Conservation (phyloP, 2,888 invertebrate species). For the Aspidapion aeneum region DNA sequence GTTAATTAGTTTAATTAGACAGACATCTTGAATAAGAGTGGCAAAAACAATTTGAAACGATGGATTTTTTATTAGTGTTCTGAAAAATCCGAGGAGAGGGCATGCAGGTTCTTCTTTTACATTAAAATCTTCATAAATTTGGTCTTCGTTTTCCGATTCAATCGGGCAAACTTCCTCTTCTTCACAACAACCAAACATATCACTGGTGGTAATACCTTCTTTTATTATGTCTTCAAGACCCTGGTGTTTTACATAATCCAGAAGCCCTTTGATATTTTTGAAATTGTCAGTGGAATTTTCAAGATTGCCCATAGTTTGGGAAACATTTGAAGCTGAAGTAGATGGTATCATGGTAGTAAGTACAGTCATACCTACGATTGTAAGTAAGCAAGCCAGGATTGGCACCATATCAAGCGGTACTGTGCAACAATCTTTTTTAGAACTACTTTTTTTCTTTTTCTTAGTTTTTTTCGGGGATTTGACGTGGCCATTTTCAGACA, state of each 20-base stretch:
- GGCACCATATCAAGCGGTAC: slow-evolving; percentile 33
- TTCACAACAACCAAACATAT: too few relatives aligned
- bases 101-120: slow-evolving; percentile 15
- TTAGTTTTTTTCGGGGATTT: not conserved
- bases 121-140: slow-evolving; percentile 7
- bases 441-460: slow-evolving; percentile 4
- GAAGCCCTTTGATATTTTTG: not conserved
- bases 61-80: slow-evolving; percentile 25
- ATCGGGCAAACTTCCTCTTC: not conserved
- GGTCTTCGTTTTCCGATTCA: not conserved
- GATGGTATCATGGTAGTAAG: slow-evolving; percentile 34
- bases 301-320: not conserved
- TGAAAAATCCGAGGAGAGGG: slow-evolving; percentile 10
- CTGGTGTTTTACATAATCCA: not conserved
- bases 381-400: slow-evolving; percentile 34
- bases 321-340: slow-evolving; percentile 3
- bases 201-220: not conserved
- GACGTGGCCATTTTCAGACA: not conserved
- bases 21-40: slow-evolving; percentile 33
- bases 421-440: not conserved
- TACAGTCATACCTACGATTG: slow-evolving; percentile 36
- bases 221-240: not conserved
- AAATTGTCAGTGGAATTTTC: not conserved
- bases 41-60: slow-evolving; percentile 31
- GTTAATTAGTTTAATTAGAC: slow-evolving; percentile 31